Evolutionary conservation across 2,113 vertebrate species (phyloP).

Genomic region (Vanacampus margaritifer): DNA sequence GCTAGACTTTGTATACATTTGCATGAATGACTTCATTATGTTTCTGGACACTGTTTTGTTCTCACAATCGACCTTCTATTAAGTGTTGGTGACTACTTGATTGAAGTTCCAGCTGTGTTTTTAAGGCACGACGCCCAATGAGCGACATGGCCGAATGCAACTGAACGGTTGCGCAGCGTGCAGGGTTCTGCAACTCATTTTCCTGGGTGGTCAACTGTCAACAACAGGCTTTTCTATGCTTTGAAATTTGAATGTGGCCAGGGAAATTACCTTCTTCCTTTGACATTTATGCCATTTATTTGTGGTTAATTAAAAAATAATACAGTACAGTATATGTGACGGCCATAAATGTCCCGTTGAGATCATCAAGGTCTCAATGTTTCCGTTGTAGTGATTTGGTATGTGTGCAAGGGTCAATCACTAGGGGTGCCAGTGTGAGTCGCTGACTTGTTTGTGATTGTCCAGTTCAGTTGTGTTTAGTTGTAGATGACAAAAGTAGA

Average conservation of each 20-base stretch:
- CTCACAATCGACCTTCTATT: conserved; percentile 64
- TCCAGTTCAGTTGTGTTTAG: too few relatives aligned
- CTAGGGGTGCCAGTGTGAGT: too few relatives aligned
- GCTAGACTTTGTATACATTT: conserved; percentile 71
- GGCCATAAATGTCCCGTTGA: too few relatives aligned
- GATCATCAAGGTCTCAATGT: too few relatives aligned
- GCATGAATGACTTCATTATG: conserved; percentile 72
- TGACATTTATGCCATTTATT: background rate
- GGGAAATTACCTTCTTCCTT: background rate
- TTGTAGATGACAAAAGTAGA: background rate
- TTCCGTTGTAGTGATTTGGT: too few relatives aligned
- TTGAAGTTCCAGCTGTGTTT: conserved; percentile 67
- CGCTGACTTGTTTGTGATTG: too few relatives aligned
- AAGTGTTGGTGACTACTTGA: conserved; percentile 59
- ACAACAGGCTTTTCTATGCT: background rate
- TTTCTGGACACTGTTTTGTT: conserved; percentile 58
- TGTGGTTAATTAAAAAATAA: background rate
- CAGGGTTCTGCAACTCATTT: background rate
- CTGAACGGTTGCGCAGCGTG: background rate
- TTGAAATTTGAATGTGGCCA: background rate
- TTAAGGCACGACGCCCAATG: background rate
- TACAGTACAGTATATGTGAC: background rate
- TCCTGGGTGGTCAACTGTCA: background rate
- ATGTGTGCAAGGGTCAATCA: too few relatives aligned
- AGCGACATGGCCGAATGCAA: background rate